phyloP scores from a whole-genome alignment of 2,113 vertebrate species.

The Emydura subglobosa region DNA sequence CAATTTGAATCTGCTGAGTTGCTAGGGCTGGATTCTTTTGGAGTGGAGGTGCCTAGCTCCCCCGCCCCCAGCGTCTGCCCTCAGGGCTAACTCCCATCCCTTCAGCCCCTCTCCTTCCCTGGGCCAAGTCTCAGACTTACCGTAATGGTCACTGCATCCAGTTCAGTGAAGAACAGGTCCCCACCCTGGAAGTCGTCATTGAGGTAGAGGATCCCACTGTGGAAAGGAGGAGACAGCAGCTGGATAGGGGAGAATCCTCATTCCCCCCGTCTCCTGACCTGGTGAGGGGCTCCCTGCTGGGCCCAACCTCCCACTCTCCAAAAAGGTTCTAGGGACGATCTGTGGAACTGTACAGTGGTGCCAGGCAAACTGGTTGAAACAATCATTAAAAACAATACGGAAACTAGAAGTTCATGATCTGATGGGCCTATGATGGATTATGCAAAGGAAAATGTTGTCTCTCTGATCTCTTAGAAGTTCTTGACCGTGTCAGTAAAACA shows the following conservation, averaged over 20 bases:
- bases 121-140: conserved; percentile 72
- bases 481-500: background rate
- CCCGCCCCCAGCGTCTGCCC: background rate
- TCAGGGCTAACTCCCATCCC: background rate
- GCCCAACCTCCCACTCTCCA: background rate
- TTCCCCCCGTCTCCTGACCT: background rate
- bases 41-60: background rate
- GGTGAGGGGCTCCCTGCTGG: no score
- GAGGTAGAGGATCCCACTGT: conserved; percentile 93
- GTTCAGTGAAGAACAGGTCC: conserved; percentile 92
- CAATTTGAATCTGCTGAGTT: conserved; percentile 68
- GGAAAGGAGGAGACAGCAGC: background rate
- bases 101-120: background rate
- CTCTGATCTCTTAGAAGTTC: background rate
- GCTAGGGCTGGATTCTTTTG: background rate
- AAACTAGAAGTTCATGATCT: background rate
- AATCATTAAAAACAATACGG: background rate
- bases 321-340: background rate
- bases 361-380: no score
- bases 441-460: background rate
- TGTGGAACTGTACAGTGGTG: background rate
- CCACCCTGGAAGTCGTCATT: conserved; percentile 95
- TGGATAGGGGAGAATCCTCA: background rate
- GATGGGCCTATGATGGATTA: background rate
- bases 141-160: conserved; percentile 89